Percentiles rank a stretch among this genome's conserved stretches.
Conservation (phyloP, 1,140 invertebrate species). For the Micrasema longulum region DNA sequence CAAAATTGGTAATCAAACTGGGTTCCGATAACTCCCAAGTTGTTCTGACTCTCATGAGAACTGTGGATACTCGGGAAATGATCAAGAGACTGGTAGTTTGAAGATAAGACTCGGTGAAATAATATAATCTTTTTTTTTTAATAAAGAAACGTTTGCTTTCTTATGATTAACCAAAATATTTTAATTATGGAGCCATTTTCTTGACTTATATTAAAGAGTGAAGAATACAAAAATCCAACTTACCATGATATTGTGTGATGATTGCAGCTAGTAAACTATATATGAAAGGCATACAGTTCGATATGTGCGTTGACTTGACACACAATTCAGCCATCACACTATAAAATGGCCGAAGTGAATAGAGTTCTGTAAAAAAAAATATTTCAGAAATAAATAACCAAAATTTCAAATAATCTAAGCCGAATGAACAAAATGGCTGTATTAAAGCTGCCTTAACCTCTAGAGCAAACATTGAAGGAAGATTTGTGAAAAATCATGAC, state of each 20-base stretch:
- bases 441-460: no score
- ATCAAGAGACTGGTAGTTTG: conserved; percentile 70
- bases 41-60: conserved; percentile 74
- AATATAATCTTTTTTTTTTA: no score
- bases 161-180: no score
- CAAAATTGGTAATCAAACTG: conserved; percentile 80
- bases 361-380: conserved; percentile 64
- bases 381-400: no score
- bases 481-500: no score
- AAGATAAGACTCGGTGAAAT: conserved; percentile 58
- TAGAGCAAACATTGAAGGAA: no score
- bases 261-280: conserved; percentile 62
- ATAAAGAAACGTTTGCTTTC: no score
- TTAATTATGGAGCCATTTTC: no score
- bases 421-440: no score
- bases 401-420: no score
- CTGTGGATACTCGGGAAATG: conserved; percentile 74
- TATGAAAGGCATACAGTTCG: conserved; percentile 58
- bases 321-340: conserved; percentile 59
- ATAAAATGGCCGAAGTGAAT: conserved; percentile 60
- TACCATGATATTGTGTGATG: conserved; percentile 63
- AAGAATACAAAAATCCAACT: no score
- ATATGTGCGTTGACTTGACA: conserved; percentile 58
- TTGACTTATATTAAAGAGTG: no score
- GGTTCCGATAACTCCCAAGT: conserved; percentile 78